Evolutionary conservation across 2,113 vertebrate genomes (phyloP).

Genomic region (Lepisosteus osseus): DNA sequence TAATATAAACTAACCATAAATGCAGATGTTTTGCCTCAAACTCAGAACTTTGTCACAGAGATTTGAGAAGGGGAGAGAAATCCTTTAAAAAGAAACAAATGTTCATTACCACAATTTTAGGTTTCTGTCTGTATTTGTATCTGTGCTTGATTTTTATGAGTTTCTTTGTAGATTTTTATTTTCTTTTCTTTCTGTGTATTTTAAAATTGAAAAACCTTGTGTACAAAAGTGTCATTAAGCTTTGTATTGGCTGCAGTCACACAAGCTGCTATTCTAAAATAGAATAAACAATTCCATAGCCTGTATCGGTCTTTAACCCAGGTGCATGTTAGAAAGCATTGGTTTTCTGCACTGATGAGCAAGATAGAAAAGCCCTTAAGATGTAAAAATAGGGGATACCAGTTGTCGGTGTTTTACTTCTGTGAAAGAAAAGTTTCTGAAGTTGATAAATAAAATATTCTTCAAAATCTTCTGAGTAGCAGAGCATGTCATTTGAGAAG

Average conservation of each 20-base stretch:
- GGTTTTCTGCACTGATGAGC: conserved; percentile 54
- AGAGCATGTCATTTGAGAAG: not conserved
- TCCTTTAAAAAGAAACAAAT: conserved; percentile 40
- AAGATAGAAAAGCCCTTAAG: conserved; percentile 7
- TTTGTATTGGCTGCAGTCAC: conserved; percentile 84
- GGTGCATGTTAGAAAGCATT: conserved; percentile 78
- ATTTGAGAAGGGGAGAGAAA: conserved; percentile 36
- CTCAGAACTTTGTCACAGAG: conserved; percentile 63
- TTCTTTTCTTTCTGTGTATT: conserved; percentile 69
- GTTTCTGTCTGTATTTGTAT: conserved; percentile 70
- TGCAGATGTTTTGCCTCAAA: conserved; percentile 45
- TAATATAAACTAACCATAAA: conserved; percentile 88
- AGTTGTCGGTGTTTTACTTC: conserved; percentile 39
- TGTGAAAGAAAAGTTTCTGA: conserved; percentile 50
- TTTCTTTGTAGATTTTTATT: conserved; percentile 76
- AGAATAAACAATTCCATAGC: conserved; percentile 76
- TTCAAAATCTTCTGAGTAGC: conserved; percentile 35
- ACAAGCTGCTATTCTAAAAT: conserved; percentile 75
- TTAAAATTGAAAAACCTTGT: conserved; percentile 73
- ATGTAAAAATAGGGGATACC: conserved; percentile 19
- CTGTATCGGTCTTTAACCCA: conserved; percentile 79
- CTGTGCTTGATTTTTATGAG: conserved; percentile 85
- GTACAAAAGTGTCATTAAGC: conserved; percentile 79
- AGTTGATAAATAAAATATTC: conserved; percentile 65
- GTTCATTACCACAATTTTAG: conserved; percentile 70